Percentiles rank a stretch among this genome's conserved stretches.
phyloP scores from a whole-genome alignment of 1,140 invertebrate genomes.

The Hormaphis cornu region DNA sequence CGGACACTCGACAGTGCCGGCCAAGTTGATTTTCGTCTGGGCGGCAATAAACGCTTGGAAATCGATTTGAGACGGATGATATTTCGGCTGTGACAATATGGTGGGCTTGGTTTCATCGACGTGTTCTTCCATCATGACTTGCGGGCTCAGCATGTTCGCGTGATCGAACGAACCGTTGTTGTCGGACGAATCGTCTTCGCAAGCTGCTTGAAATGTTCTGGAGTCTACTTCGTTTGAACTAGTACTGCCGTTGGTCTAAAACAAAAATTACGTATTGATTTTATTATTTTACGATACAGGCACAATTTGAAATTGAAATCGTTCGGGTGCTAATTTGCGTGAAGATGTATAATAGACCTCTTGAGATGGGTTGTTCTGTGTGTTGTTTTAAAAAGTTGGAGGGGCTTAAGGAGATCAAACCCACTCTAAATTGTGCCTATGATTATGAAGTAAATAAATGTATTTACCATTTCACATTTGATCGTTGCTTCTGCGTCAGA shows the following conservation, averaged over 20 bases:
- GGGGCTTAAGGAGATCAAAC: no score
- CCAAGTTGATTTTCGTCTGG: conserved; percentile 3
- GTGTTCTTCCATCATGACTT: conserved; percentile 21
- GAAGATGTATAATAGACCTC: no score
- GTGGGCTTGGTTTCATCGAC: conserved; percentile 13
- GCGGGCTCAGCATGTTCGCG: conserved; percentile 5
- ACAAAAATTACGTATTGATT: no score
- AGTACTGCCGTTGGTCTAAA: background rate
- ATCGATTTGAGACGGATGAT: background rate
- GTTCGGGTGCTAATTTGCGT: no score
- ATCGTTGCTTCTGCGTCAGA: background rate
- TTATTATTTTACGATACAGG: no score
- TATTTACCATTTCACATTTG: conserved; percentile 18
- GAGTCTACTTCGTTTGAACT: background rate
- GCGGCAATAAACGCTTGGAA: conserved; percentile 6
- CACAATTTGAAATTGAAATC: no score
- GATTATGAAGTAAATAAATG: no score
- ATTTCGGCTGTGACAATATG: conserved; percentile 15
- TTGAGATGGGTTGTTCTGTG: background rate
- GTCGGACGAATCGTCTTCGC: conserved; percentile 10
- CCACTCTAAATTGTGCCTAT: no score
- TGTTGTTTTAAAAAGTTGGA: background rate
- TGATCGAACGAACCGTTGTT: conserved; percentile 5
- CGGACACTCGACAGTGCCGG: conserved; percentile 34
- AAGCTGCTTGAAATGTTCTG: background rate